Percentiles rank a stretch among this genome's conserved stretches.
Evolutionary conservation across 2,888 invertebrate genomes (phyloP).

Genomic region (Amorpha juglandis): DNA sequence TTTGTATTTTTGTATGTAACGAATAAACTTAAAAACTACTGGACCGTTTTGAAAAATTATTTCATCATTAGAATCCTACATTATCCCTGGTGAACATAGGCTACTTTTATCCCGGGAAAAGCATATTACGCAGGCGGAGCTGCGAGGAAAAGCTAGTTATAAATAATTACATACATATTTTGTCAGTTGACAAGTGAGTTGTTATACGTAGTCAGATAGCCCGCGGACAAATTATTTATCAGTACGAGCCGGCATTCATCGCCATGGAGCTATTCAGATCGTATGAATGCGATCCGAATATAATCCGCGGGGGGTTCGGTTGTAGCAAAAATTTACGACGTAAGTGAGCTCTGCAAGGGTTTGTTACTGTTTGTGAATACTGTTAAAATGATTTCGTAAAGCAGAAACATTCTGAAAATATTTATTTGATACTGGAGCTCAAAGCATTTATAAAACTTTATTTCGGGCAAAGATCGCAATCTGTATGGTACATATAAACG

Average conservation of each 20-base stretch:
- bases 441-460: no score
- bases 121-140: no score
- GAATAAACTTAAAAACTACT: no score
- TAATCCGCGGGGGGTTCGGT: constrained; percentile 65
- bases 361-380: constrained; percentile 30
- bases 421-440: no score
- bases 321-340: constrained; percentile 37
- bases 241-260: constrained; percentile 76
- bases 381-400: background rate
- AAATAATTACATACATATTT: constrained; percentile 32
- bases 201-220: constrained; percentile 55
- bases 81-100: no score
- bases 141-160: constrained; percentile 45
- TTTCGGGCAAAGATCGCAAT: no score
- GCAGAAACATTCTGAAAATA: no score
- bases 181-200: constrained; percentile 43
- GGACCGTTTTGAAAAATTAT: no score
- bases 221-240: constrained; percentile 68
- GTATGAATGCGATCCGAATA: constrained; percentile 71
- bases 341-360: constrained; percentile 27
- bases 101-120: no score
- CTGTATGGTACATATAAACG: no score
- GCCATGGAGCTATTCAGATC: constrained; percentile 68
- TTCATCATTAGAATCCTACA: no score
- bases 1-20: no score